Evolutionary conservation across 2,113 vertebrate species (phyloP), one percentile per base, ranked within the genome.

Genomic region (Clarias macrocephalus): DNA sequence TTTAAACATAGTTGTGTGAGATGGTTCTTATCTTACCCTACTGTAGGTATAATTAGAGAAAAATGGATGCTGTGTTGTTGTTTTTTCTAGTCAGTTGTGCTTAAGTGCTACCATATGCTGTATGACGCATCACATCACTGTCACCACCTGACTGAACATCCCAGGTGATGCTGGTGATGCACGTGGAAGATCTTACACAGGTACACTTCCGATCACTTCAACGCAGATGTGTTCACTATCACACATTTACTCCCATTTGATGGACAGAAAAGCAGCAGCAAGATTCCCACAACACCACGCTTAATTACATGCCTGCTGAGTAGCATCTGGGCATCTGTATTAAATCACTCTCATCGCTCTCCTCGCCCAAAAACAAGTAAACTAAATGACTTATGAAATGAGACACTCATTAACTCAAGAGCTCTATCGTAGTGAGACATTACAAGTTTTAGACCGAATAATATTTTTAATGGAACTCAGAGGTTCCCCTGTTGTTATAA

Each of bases 281-380:
- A 52, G 3, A 30, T 21, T 60, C 25, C 42, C 59, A 37, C 80
- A 25, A 48, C 59, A 82, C 16, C 30, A 28, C 9, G 5, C 62
- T 68, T 68, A 83, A 83, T 68, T 54, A 83, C 42, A 83, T 54
- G 42, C 82, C 42, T 83, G 82, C 63, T 54, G 82, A 68, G 82
- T 28, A 83, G 62, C 82, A 83, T 80, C 79, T 80, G 79, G 57
- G 10, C 37, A 83, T 28, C 82, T 68, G 82, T 52, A 66, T 68
- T 60, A 80, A 80, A 80, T 80, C 79, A 62, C 79, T 80, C 28
- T 28, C 30, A 28, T 79, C 5, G 9, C 10, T 80, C 30, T 80
- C 28, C 28, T 80, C 23, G 5, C 3, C 56, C 28, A 77, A 79
- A 79, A 57, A 28, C 48, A 48, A 77, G 12, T 54, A 77, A 57